Conservation (phyloP, 2,888 invertebrate genomes). For the Cremastobaeus sp. region DNA sequence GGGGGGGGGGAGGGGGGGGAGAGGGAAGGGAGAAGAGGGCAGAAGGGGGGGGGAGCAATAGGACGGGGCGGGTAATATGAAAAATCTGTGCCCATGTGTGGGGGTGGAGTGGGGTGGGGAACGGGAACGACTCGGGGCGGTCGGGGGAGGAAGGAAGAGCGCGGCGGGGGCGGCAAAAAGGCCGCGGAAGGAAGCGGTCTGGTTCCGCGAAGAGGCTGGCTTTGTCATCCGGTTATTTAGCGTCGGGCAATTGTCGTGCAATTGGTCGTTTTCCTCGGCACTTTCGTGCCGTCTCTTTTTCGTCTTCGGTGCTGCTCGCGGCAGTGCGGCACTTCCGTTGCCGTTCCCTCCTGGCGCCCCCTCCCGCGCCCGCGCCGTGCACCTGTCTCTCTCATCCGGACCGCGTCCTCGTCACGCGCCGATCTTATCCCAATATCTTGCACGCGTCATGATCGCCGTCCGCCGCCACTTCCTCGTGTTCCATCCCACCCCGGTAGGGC, state of each 20-base stretch:
- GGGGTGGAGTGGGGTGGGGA: too few species aligned
- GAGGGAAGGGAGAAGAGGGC: too few species aligned
- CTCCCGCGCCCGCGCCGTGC: constrained; percentile 27
- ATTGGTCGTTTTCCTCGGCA: constrained; percentile 58
- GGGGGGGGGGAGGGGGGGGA: too few species aligned
- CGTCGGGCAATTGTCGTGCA: constrained; percentile 52
- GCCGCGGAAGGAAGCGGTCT: constrained; percentile 9
- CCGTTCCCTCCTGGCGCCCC: constrained; percentile 25
- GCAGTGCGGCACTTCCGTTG: constrained; percentile 56
- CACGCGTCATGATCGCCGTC: constrained; percentile 59
- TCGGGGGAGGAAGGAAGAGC: background rate
- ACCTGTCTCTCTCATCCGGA: constrained; percentile 24
- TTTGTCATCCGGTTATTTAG: constrained; percentile 58
- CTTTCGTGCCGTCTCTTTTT: constrained; percentile 43
- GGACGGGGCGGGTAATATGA: too few species aligned
- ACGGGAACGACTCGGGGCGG: constrained; percentile 21
- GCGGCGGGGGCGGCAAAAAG: constrained; percentile 28
- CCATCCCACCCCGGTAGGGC: constrained; percentile 42
- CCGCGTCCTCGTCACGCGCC: constrained; percentile 23
- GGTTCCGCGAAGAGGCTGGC: constrained; percentile 29
- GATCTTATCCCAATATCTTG: constrained; percentile 50
- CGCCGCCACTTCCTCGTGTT: constrained; percentile 49
- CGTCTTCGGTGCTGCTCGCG: constrained; percentile 32
- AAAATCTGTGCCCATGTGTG: too few species aligned
- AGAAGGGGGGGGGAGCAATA: too few species aligned